Evolutionary conservation across 1,140 invertebrate genomes (phyloP), one percentile per base, ranked within the genome.

Genomic region (Ceratina australensis): DNA sequence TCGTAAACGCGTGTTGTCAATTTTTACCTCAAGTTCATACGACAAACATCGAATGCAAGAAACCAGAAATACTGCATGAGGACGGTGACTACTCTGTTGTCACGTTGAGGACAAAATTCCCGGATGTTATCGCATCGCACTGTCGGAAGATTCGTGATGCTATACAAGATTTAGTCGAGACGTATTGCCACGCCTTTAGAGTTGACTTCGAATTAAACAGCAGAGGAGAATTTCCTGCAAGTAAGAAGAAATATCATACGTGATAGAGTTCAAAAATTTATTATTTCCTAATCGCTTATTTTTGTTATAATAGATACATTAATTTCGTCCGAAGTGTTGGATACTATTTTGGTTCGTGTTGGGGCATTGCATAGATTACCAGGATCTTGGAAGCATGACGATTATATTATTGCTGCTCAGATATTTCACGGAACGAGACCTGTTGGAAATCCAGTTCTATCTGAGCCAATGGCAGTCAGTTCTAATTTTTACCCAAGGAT

Each of bases 381-480:
- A 13, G 90, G 92, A 3, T 93, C 95, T 50, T 98, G 97, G 97
- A 94, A 94, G 75, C 96, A 96, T 90, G 96, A 98, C 85, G 95
- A 97, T 86, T 98, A 97, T 86, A 93, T 96, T 69, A 94, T 98
- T 15, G 95, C 95, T 61, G 96, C 95, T 42, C 96, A 97, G 88
- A 94, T 98, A 60, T 98, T 96, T 89, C 96, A 99, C 91, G 98
- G 97, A 10, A 97, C 96, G 0, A 93, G 96, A 63, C 95, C 95
- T 15, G 93, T 98, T 24, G 95, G 95, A 26, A 93, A 95, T 73
- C 93, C 95, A 0, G 94, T 96, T 59, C 89, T 95, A 15, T 95
- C 96, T 0, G 94, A 95, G 86, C 94, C 94, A 0, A 94, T 93
- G 81, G 93, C 94, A 20, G 92, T 95, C 18, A 94, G 93, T 60